These are phyloP conservation scores for Drosophila eugracilis DNA, from an alignment of 1,140 invertebrate species.

Conservation along the genomic window DNA sequence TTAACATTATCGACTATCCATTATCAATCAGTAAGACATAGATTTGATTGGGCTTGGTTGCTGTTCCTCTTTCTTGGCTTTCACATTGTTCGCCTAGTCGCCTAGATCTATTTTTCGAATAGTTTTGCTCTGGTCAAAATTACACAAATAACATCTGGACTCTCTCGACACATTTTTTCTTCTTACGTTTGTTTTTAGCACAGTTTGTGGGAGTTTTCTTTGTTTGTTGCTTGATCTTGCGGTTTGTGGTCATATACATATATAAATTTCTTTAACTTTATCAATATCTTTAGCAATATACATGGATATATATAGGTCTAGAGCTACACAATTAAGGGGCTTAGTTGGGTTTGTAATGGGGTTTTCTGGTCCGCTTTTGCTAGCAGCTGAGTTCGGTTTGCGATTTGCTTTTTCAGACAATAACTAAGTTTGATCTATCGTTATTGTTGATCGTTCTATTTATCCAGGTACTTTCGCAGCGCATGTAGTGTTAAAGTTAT, in stretches of 20 bases:
- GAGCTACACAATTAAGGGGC: constrained; percentile 23
- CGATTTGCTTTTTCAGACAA: constrained; percentile 10
- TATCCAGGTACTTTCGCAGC: constrained; percentile 64
- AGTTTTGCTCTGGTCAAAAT: constrained; percentile 80
- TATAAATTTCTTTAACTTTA: constrained; percentile 37
- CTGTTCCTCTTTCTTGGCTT: constrained; percentile 27
- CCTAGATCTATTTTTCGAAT: constrained; percentile 67
- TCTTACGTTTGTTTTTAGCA: constrained; percentile 65
- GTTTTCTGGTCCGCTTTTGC: constrained; percentile 9
- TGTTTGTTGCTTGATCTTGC: constrained; percentile 36
- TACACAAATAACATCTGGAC: constrained; percentile 76
- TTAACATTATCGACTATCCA: constrained; percentile 25
- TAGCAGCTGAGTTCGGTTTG: constrained; percentile 29
- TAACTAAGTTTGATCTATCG: constrained; percentile 25
- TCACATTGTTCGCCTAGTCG: constrained; percentile 32
- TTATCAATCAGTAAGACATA: constrained; percentile 17
- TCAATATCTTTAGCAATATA: constrained; percentile 53
- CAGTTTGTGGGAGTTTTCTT: constrained; percentile 78
- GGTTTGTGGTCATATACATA: constrained; percentile 25
- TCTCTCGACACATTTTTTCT: constrained; percentile 39
- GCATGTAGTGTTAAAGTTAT: constrained; percentile 43
- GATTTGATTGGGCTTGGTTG: constrained; percentile 20
- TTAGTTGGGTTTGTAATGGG: constrained; percentile 5
- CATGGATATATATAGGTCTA: constrained; percentile 39
- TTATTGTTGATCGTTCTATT: constrained; percentile 27